Conservation (phyloP, 2,888 invertebrate genomes). For the Philopedon plagiatum region DNA sequence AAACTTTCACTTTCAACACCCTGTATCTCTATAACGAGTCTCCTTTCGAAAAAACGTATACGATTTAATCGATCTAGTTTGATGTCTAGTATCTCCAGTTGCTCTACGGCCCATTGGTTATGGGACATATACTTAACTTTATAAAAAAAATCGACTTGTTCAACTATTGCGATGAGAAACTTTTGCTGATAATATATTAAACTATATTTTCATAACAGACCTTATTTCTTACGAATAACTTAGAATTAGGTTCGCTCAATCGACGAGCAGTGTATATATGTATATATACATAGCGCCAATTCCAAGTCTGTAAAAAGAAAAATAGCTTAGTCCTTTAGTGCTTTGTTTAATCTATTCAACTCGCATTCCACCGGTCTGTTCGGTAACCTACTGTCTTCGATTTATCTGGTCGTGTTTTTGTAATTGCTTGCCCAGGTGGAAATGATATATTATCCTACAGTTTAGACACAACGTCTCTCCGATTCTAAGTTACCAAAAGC, state of each 20-base stretch:
- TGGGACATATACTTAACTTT: too few species aligned
- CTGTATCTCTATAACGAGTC: too few species aligned
- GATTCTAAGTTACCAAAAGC: slow-evolving; percentile 15
- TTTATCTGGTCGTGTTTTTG: slow-evolving; percentile 26
- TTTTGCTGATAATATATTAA: too few species aligned
- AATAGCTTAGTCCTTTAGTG: slow-evolving; percentile 20
- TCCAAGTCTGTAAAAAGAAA: neutral
- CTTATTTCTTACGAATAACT: too few species aligned
- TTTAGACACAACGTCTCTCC: slow-evolving; percentile 23
- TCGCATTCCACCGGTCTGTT: slow-evolving; percentile 27
- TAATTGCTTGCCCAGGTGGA: slow-evolving; percentile 28
- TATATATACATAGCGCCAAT: neutral
- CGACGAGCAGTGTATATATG: neutral
- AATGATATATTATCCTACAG: slow-evolving; percentile 23
- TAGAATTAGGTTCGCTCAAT: neutral
- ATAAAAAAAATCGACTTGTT: too few species aligned
- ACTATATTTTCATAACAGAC: too few species aligned
- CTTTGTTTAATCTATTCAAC: slow-evolving; percentile 30
- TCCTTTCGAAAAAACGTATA: too few species aligned
- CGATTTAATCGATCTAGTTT: too few species aligned
- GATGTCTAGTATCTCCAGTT: too few species aligned
- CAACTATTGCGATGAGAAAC: too few species aligned
- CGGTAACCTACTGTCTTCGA: slow-evolving; percentile 32
- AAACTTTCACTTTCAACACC: too few species aligned
- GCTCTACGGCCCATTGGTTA: too few species aligned